Base-by-base conservation (phyloP, 30 jellyfish, hydroid and myxozoan genomes). In the Turritopsis dohrnii region DNA sequence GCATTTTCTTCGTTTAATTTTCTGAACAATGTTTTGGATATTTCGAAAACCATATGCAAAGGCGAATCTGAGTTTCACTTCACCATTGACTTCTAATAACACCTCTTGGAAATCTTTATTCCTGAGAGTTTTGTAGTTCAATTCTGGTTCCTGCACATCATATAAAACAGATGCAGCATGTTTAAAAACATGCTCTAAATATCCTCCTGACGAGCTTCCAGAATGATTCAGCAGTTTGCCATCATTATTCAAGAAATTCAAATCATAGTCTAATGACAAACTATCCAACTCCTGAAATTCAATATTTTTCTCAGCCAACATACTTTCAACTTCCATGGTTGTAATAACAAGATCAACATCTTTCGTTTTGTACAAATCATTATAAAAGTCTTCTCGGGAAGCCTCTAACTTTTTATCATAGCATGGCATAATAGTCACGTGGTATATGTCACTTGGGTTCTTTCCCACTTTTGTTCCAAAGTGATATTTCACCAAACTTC, bases 171-270 rank as follows among this genome's bases (percentile, higher is more conserved):
- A 52, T 0, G 96, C 93, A 65, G 99, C 95, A 31, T 79, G 74
- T 27, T 65, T 66, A 72, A 94, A 88, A 30, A 94, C 87, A 76
- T 88, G 95, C 86, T 94, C 96, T 30, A 94, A 89, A 76, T 85
- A 94, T 8, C 99, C 99, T 1, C 99, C 99, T 16, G 99, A 94
- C 31, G 96, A 94, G 28, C 99, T 93, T 9, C 99, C 99, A 31
- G 27, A 52, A 75, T 94, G 99, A 54, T 91, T 83, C 29, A 76
- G 54, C 81, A 84, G 30, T 28, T 13, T 53, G 27, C 91, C 94
- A 60, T 74, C 76, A 4, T 69, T 53, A 53, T 83, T 92, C 28
- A 89, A 76, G 29, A 85, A 87, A 16, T 90, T 75, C 77, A 85
- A 85, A 23, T 83, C 87, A 72, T 52, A 52, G 74, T 87, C 96